Conservation (phyloP, 2,113 vertebrate species). For the Camelus bactrianus region DNA sequence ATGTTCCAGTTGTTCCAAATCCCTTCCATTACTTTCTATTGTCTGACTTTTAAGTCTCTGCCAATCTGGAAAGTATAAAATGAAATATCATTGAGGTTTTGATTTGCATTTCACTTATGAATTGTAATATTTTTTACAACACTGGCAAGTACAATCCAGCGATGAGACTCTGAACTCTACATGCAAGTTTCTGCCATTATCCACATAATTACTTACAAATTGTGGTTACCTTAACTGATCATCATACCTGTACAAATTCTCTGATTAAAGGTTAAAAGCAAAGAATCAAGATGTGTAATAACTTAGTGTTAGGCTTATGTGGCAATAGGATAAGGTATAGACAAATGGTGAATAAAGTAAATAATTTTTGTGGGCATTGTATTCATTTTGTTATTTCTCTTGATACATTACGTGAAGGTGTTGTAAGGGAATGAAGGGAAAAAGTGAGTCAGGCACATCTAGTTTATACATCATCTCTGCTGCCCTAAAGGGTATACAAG, state of each 20-base stretch:
- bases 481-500: not conserved
- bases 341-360: constrained; percentile 29
- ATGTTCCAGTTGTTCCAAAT: constrained; percentile 1
- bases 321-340: not conserved
- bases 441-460: not conserved
- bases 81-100: constrained; percentile 38
- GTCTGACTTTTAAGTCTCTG: not conserved
- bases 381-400: not conserved
- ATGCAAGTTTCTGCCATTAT: not conserved
- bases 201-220: not conserved
- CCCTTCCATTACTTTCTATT: not conserved
- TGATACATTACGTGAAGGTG: not conserved
- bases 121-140: not conserved
- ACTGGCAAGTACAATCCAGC: not conserved
- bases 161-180: constrained; percentile 48
- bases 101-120: not conserved
- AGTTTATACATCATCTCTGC: not conserved
- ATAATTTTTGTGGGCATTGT: not conserved
- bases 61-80: not conserved
- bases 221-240: not conserved
- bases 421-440: constrained; percentile 11
- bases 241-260: not conserved
- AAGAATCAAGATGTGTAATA: constrained; percentile 51
- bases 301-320: not conserved
- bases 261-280: constrained; percentile 47